These are phyloP conservation scores for Electrona antarctica DNA, from an alignment of 2,113 vertebrate genomes.

Conservation along the genomic window DNA sequence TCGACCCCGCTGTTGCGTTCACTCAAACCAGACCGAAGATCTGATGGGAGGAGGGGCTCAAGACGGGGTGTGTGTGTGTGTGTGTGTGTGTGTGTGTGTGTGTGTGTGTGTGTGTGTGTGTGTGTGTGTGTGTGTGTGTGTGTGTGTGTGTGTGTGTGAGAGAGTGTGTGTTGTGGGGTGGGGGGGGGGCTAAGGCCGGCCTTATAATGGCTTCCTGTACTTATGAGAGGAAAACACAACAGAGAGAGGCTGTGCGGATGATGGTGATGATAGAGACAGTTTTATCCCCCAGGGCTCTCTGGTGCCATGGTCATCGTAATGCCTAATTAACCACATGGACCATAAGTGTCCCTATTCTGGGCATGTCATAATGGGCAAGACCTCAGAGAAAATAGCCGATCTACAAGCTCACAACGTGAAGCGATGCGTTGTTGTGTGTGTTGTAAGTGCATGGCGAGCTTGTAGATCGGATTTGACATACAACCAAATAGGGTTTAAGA, in stretches of 20 bases:
- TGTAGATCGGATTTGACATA: too few relatives aligned
- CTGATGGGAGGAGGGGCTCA: constrained; percentile 48
- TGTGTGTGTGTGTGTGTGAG: too few relatives aligned
- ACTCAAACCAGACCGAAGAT: constrained; percentile 65
- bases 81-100: too few relatives aligned
- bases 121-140: too few relatives aligned
- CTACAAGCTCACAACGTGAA: too few relatives aligned
- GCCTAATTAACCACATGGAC: constrained; percentile 19
- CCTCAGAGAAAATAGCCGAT: neutral
- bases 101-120: too few relatives aligned
- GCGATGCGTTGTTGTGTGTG: too few relatives aligned
- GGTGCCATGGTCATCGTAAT: constrained; percentile 15
- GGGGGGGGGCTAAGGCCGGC: constrained; percentile 26
- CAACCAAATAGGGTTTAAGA: too few relatives aligned
- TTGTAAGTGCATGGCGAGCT: too few relatives aligned
- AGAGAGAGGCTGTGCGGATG: neutral
- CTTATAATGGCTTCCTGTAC: constrained; percentile 59
- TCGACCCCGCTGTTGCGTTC: constrained; percentile 63
- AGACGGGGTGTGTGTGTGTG: too few relatives aligned
- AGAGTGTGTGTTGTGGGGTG: too few relatives aligned
- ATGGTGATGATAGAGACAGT: constrained; percentile 12
- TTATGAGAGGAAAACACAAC: constrained; percentile 45
- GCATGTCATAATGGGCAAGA: neutral
- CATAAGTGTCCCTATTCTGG: neutral
- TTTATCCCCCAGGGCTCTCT: neutral